Percentiles rank a stretch among this genome's conserved stretches.
Evolutionary conservation across 2,113 vertebrate genomes (phyloP).

Genomic region (Grammatotria lemairii): DNA sequence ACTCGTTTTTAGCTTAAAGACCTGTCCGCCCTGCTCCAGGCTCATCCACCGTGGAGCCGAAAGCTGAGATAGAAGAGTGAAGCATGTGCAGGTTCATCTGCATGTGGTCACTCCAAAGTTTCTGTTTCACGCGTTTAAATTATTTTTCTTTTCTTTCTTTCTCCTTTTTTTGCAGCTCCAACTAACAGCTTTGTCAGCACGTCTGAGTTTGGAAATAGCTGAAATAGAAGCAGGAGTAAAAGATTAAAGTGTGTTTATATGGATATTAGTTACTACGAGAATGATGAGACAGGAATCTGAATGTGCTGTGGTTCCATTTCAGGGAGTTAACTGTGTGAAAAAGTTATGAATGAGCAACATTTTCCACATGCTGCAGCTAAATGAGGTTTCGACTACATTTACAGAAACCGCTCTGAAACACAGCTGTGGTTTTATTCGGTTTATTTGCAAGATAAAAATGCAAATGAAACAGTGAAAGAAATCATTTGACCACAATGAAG

Average conservation of each 20-base stretch:
- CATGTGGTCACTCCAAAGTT: not conserved
- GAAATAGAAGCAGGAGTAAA: not conserved
- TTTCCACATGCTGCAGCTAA: not conserved
- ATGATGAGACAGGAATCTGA: not conserved
- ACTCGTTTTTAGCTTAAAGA: not conserved
- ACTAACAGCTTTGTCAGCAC: not conserved
- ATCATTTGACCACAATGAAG: not conserved
- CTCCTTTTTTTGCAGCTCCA: not conserved
- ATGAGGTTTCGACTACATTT: not conserved
- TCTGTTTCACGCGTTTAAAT: not conserved
- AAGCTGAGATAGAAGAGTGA: not conserved
- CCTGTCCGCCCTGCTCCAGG: not conserved
- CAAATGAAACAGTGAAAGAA: not conserved
- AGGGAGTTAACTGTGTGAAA: not conserved
- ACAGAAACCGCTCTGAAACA: not conserved
- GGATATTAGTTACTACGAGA: not conserved
- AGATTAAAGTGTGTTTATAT: not conserved
- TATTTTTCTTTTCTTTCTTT: accelerated
- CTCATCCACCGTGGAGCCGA: not conserved
- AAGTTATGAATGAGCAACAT: not conserved
- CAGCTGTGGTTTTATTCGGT: not conserved
- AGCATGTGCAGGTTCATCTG: not conserved
- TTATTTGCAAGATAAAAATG: not conserved
- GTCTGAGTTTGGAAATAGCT: not conserved
- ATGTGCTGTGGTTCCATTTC: not conserved